phyloP scores from a whole-genome alignment of 2,797 vertebrate genomes.

The Florisuga fusca region DNA sequence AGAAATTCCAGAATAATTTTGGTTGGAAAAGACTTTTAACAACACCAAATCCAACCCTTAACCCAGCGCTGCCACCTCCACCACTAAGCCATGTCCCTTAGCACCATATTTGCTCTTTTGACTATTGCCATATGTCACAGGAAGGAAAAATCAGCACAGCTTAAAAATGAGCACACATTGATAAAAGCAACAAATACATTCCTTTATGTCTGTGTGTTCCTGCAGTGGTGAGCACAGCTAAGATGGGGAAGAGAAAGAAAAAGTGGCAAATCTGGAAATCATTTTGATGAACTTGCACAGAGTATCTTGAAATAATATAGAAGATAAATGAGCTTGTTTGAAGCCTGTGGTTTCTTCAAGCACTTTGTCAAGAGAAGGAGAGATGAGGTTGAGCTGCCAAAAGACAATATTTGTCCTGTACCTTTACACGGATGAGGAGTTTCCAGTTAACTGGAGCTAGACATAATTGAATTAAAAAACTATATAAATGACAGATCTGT shows the following conservation, averaged over 20 bases:
- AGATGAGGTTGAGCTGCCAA: conserved; percentile 22
- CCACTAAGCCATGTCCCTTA: no score
- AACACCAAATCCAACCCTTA: no score
- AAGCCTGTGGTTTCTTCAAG: conserved; percentile 3
- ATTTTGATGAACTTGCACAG: background rate
- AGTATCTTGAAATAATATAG: background rate
- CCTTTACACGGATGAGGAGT: conserved; percentile 22
- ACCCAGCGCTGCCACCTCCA: no score
- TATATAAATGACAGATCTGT: conserved; percentile 26
- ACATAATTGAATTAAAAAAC: conserved; percentile 46
- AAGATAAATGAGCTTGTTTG: conserved; percentile 2
- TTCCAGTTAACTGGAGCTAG: conserved; percentile 48
- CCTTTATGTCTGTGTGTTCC: background rate
- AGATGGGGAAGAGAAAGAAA: background rate
- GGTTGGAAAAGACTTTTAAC: no score
- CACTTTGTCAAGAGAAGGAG: conserved; percentile 22
- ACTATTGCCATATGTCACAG: background rate
- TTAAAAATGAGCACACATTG: background rate
- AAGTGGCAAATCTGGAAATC: background rate
- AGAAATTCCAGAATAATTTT: no score
- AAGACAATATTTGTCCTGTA: conserved; percentile 58
- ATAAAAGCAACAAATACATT: background rate
- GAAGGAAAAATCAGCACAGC: background rate
- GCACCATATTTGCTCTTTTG: background rate
- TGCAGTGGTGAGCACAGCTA: background rate